phyloP scores from a whole-genome alignment of 2,888 invertebrate species.

The Xanthia icteritia region DNA sequence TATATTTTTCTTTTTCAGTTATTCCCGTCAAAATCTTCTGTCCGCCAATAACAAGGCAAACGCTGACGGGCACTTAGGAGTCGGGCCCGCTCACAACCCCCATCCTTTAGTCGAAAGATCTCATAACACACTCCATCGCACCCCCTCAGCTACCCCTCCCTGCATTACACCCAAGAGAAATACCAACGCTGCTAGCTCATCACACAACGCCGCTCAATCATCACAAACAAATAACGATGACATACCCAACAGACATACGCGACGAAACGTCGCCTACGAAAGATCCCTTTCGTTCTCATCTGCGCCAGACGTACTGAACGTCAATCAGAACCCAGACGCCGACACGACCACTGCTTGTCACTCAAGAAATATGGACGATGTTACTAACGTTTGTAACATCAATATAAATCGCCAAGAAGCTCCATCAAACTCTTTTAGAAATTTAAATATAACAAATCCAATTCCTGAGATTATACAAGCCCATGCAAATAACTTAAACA shows the following conservation, averaged over 20 bases:
- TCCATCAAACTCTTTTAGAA: conserved; percentile 77
- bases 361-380: conserved; percentile 74
- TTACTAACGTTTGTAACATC: conserved; percentile 71
- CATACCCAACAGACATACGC: conserved; percentile 67
- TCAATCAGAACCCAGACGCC: conserved; percentile 84
- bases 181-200: conserved; percentile 74
- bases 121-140: conserved; percentile 87
- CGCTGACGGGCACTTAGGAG: conserved; percentile 90
- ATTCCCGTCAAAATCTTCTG: conserved; percentile 96
- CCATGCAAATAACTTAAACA: conserved; percentile 85
- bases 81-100: conserved; percentile 79
- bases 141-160: conserved; percentile 77
- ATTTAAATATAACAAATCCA: conserved; percentile 83
- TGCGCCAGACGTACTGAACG: conserved; percentile 90
- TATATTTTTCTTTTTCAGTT: conserved; percentile 90
- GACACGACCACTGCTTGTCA: conserved; percentile 67
- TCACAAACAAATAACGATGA: conserved; percentile 70
- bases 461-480: conserved; percentile 87
- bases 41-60: conserved; percentile 94
- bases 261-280: conserved; percentile 82
- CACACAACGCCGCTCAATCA: conserved; percentile 63
- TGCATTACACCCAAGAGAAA: conserved; percentile 83
- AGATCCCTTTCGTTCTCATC: conserved; percentile 87
- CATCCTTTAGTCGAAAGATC: conserved; percentile 90
- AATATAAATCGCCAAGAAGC: conserved; percentile 81